A percentile compares a stretch with the other conserved stretches of the same genome.
Conservation (phyloP, 2,113 vertebrate genomes). For the Platysternon megacephalum region DNA sequence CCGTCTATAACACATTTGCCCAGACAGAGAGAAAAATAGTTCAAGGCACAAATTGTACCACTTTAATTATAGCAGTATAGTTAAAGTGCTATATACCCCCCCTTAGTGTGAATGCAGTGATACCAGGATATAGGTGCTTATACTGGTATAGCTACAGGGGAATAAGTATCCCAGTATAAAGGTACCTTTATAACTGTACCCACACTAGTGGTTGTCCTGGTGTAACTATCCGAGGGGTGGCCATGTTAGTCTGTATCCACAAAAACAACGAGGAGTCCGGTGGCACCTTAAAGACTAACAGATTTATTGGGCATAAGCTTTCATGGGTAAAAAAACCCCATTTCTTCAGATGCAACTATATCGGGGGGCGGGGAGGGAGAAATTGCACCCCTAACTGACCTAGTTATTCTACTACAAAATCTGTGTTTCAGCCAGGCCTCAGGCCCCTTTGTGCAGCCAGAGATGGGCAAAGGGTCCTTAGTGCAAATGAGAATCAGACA, state of each 20-base stretch:
- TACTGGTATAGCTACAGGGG: neutral
- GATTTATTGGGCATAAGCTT: too few relatives aligned
- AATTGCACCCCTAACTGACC: neutral
- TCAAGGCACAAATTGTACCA: neutral
- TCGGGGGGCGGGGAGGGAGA: neutral
- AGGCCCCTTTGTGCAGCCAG: neutral
- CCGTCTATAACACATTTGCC: neutral
- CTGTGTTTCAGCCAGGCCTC: too few relatives aligned
- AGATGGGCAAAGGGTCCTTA: neutral
- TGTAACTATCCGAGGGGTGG: neutral
- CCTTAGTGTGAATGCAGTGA: neutral
- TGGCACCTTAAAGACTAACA: too few relatives aligned
- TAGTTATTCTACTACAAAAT: neutral
- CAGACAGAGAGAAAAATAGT: neutral
- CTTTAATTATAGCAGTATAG: neutral
- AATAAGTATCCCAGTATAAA: neutral
- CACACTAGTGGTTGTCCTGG: neutral
- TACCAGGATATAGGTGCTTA: neutral
- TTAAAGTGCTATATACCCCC: neutral
- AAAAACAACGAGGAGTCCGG: too few relatives aligned
- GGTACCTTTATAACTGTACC: neutral
- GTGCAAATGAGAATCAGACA: neutral
- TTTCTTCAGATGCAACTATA: too few relatives aligned
- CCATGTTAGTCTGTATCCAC: too few relatives aligned
- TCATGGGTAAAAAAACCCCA: too few relatives aligned